Conservation (phyloP, 2,888 invertebrate species). For the Tachystola acroxantha region DNA sequence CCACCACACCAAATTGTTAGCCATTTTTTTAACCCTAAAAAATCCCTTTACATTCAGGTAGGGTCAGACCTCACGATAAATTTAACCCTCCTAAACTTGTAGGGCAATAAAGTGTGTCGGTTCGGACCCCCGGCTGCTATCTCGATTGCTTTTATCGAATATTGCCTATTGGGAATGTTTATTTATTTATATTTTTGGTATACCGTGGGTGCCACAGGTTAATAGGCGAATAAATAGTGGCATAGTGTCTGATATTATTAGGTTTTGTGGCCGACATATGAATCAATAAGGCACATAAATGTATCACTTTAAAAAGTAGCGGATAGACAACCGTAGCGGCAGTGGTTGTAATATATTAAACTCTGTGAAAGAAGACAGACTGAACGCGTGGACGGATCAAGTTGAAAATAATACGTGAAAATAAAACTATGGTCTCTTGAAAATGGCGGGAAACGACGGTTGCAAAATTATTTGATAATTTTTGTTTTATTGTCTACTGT, state of each 20-base stretch:
- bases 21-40: constrained; percentile 29
- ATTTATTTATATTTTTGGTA: constrained; percentile 30
- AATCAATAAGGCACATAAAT: no score
- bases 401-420: no score
- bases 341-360: no score
- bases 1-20: background rate
- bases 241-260: constrained; percentile 4
- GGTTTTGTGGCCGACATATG: background rate
- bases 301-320: background rate
- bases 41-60: constrained; percentile 44
- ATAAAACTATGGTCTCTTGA: no score
- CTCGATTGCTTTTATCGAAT: constrained; percentile 42
- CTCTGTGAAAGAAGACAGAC: no score
- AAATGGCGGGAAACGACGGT: no score
- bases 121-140: constrained; percentile 31
- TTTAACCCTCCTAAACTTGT: constrained; percentile 56
- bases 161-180: constrained; percentile 36
- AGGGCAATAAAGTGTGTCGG: constrained; percentile 50
- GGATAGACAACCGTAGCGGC: no score
- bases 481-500: no score
- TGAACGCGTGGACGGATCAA: no score
- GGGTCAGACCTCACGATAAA: constrained; percentile 49
- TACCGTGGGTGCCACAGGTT: constrained; percentile 15
- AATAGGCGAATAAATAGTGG: constrained; percentile 10
- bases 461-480: no score